Conservation (phyloP, 2,113 vertebrate genomes). For the Microtus montanus region DNA sequence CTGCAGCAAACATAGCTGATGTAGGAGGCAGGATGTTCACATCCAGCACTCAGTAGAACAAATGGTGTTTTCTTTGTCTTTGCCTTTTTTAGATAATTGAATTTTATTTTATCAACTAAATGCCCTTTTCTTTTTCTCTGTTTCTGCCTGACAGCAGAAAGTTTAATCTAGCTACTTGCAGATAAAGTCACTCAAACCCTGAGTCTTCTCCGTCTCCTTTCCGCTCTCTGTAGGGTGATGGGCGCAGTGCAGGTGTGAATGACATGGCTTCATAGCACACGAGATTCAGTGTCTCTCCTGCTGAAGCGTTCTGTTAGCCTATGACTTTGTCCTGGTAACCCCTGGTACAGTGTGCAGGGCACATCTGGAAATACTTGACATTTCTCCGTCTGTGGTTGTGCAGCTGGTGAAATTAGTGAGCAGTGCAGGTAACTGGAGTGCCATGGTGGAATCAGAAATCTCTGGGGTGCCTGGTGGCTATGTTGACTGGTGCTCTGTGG, state of each 20-base stretch:
- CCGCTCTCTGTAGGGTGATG: not conserved
- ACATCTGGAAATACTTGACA: not conserved
- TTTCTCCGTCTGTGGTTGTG: not conserved
- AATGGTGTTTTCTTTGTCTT: not conserved
- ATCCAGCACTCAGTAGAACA: not conserved
- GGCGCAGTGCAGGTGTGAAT: not conserved
- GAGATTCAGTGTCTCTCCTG: not conserved
- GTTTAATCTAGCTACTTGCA: not conserved
- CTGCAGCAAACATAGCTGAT: not conserved
- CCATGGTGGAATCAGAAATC: not conserved
- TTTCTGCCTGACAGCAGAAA: slow-evolving; percentile 2
- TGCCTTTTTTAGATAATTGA: slow-evolving; percentile 6
- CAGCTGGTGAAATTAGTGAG: not conserved
- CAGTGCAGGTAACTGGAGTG: not conserved
- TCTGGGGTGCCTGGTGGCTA: not conserved
- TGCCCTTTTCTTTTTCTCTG: not conserved
- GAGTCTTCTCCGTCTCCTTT: not conserved
- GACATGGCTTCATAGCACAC: not conserved
- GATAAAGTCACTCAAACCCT: not conserved
- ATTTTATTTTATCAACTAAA: slow-evolving; percentile 12
- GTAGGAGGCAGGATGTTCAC: not conserved
- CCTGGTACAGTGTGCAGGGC: not conserved
- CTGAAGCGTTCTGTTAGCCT: not conserved
- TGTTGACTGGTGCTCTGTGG: not conserved
- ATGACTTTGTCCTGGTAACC: not conserved